phyloP scores from a whole-genome alignment of 1,140 invertebrate species.

The Drosophila melanica region DNA sequence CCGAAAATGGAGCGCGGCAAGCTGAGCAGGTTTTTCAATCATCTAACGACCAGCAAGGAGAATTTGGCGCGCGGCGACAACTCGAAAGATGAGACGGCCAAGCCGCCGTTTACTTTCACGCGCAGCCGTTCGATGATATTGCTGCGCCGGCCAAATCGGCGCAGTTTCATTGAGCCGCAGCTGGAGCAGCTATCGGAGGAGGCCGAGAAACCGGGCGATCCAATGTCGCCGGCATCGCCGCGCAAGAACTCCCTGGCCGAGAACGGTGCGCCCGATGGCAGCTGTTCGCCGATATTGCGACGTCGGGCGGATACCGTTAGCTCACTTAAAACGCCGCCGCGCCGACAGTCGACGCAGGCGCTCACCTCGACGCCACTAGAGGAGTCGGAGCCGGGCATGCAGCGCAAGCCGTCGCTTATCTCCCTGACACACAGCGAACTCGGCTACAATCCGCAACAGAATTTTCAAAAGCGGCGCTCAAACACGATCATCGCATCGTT shows the following conservation, averaged over 20 bases:
- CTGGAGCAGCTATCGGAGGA: slow-evolving; percentile 81
- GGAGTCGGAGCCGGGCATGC: slow-evolving; percentile 19
- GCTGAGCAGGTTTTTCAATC: slow-evolving; percentile 72
- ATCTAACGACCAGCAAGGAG: slow-evolving; percentile 77
- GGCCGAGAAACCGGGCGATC: slow-evolving; percentile 65
- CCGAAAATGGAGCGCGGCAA: slow-evolving; percentile 78
- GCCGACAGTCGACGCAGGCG: slow-evolving; percentile 60
- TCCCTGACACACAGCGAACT: slow-evolving; percentile 48
- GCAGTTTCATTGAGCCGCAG: slow-evolving; percentile 78
- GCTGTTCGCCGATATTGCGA: slow-evolving; percentile 37
- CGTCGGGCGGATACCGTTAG: slow-evolving; percentile 42
- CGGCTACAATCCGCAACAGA: slow-evolving; percentile 57
- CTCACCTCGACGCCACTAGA: slow-evolving; percentile 63
- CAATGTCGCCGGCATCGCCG: slow-evolving; percentile 65
- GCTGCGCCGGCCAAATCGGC: slow-evolving; percentile 69
- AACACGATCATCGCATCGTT: slow-evolving; percentile 75
- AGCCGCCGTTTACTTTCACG: slow-evolving; percentile 71
- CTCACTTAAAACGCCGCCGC: slow-evolving; percentile 48
- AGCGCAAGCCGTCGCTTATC: slow-evolving; percentile 54
- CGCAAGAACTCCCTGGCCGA: slow-evolving; percentile 74
- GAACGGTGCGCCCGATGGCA: slow-evolving; percentile 9
- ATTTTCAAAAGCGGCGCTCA: slow-evolving; percentile 77
- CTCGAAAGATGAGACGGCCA: slow-evolving; percentile 47
- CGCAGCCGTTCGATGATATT: slow-evolving; percentile 82
- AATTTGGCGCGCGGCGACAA: slow-evolving; percentile 57